These are phyloP conservation scores for Brachionus paranguensis DNA, from an alignment of 1,140 invertebrate genomes.

Conservation along the genomic window DNA sequence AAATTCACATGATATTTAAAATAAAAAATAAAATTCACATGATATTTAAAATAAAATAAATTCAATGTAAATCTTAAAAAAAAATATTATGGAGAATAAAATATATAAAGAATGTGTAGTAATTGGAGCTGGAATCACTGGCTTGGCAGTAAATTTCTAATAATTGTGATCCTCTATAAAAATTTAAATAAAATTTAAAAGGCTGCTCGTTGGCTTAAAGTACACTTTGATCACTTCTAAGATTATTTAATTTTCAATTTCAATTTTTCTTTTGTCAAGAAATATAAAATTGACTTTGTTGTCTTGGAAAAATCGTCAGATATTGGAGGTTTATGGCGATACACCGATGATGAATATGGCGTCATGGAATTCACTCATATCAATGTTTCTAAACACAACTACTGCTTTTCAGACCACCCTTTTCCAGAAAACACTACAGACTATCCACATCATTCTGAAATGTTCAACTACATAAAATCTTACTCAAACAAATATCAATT, in stretches of 20 bases:
- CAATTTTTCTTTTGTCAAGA: constrained; percentile 42
- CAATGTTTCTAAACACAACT: constrained; percentile 54
- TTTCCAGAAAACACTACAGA: constrained; percentile 48
- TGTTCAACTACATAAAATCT: constrained; percentile 49
- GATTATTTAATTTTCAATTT: neutral
- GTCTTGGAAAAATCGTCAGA: constrained; percentile 47
- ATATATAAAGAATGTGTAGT: constrained; percentile 46
- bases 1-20: neutral
- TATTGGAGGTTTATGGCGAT: constrained; percentile 52
- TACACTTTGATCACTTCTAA: neutral
- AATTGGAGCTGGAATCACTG: constrained; percentile 52
- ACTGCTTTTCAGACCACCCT: constrained; percentile 52
- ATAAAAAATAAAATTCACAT: neutral
- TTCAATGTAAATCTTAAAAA: neutral
- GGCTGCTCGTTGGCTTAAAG: constrained; percentile 26
- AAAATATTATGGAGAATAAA: neutral
- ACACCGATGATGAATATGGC: constrained; percentile 50
- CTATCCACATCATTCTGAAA: constrained; percentile 50
- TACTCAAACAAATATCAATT: constrained; percentile 47
- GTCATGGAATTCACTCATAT: constrained; percentile 55
- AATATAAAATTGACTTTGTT: constrained; percentile 46
- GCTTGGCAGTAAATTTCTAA: constrained; percentile 44
- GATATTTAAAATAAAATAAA: neutral
- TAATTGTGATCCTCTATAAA: neutral
- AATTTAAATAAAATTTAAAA: neutral